Evolutionary conservation across 2,113 vertebrate species (phyloP).

Genomic region (human): GRCh38 chr22:26400001-26400500

Average conservation of each 20-base stretch:
- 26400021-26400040: neutral
- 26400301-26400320: neutral
- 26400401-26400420: neutral
- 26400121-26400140: slow-evolving; percentile 67
- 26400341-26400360: neutral
- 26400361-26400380: neutral
- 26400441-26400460: neutral
- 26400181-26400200: slow-evolving; percentile 59
- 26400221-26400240: slow-evolving; percentile 8
- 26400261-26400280: neutral
- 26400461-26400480: neutral
- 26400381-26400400: neutral
- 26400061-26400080: neutral
- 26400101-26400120: slow-evolving; percentile 64
- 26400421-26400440: neutral
- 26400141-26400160: slow-evolving; percentile 48
- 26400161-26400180: slow-evolving; percentile 72
- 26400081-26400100: neutral
- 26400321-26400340: too few species aligned
- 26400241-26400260: neutral
- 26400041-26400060: neutral
- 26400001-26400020: neutral
- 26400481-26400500: too few species aligned
- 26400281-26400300: too few species aligned
- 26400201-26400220: slow-evolving; percentile 54